Evolutionary conservation across 2,888 invertebrate genomes (phyloP), one percentile per base, ranked within the genome.

Genomic region (Eurois occulta): DNA sequence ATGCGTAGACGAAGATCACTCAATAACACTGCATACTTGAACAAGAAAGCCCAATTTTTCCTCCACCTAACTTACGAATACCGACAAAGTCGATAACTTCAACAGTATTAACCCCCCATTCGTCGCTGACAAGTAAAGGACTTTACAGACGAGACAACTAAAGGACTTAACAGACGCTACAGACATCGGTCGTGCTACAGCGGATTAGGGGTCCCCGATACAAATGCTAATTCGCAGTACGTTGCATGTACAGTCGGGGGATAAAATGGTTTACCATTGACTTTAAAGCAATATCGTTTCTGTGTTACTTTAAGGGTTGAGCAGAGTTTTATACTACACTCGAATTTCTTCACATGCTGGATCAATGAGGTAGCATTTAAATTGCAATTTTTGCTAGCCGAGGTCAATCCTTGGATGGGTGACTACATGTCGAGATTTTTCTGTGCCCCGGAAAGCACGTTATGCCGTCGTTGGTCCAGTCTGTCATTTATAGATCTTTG

Each of bases 181-280:
- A 79, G 85, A 85, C 85, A 74, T 65, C 75, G 84, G 84, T 72
- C 70, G 73, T 66, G 72, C 84, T 60, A 62, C 80, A 66, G 66
- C 60, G 86, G 85, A 87, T 86, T 86, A 86, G 78, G 48, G 82
- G 81, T 74, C 85, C 69, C 60, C 78, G 82, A 85, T 84, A 87
- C 75, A 84, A 84, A 84, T 87, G 84, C 67, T 75, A 84, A 84
- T 84, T 70, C 81, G 46, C 64, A 46, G 55, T 55, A 77, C 78
- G 71, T 67, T 67, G 62, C 43, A 46, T 41, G 48, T 66, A 79
- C 84, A 84, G 78, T 78, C 78, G 66, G 8, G 28, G 24, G 10
- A 43, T 11, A 21, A 48, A n/a, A 28, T 11, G 18, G 41, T 75
- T 16, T 2, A 16, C 16, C 18, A n/a, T 11, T 24, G 11, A 24